Evolutionary conservation across 1,140 invertebrate species (phyloP).

Genomic region (Drosophila seguyi): DNA sequence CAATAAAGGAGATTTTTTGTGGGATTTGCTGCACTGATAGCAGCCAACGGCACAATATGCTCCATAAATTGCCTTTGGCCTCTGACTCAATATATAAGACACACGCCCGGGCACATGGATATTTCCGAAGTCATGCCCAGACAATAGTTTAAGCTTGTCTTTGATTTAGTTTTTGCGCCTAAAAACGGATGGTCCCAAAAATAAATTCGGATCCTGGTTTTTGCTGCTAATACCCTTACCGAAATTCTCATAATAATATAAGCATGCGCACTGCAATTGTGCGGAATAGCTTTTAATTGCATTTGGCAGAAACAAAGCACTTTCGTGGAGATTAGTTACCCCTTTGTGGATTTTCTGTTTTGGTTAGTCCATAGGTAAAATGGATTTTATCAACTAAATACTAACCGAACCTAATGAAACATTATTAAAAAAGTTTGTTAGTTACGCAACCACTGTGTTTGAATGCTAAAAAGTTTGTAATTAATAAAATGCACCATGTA

Average conservation of each 20-base stretch:
- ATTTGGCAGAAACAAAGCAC: slow-evolving; percentile 1
- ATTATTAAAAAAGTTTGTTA: neutral
- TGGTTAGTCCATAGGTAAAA: neutral
- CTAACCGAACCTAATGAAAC: neutral
- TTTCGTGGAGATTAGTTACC: neutral
- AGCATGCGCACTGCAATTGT: slow-evolving; percentile 57
- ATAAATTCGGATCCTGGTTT: neutral
- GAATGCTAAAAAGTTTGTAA: neutral
- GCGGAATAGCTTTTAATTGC: slow-evolving; percentile 46
- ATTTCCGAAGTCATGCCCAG: slow-evolving; percentile 23
- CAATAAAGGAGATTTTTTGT: slow-evolving; percentile 81
- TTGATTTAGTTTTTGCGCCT: slow-evolving; percentile 30
- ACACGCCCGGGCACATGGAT: slow-evolving; percentile 2
- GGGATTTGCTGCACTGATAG: slow-evolving; percentile 75
- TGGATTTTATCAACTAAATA: neutral
- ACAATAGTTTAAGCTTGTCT: slow-evolving; percentile 55
- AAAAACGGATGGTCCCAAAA: neutral
- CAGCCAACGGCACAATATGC: slow-evolving; percentile 77
- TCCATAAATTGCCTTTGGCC: slow-evolving; percentile 69
- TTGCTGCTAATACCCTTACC: neutral
- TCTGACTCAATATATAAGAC: slow-evolving; percentile 18
- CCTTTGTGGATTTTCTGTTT: neutral
- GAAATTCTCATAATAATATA: slow-evolving; percentile 11
- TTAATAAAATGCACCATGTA: neutral
- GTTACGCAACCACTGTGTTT: neutral